Evolutionary conservation across 1,140 invertebrate species (phyloP).

Genomic region (Anagrus nilaparvatae): DNA sequence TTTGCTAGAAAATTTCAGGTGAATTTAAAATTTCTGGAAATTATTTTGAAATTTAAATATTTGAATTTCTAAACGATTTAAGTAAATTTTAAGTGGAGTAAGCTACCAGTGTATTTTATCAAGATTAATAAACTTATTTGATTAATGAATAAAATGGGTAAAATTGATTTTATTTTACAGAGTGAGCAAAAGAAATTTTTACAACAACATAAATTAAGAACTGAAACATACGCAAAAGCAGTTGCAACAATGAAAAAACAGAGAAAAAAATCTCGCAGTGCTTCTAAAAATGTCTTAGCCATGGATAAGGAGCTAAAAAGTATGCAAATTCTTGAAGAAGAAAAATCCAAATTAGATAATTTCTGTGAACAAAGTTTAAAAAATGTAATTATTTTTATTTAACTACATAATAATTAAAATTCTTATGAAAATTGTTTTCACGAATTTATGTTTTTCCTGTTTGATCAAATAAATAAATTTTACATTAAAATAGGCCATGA

Average conservation of each 20-base stretch:
- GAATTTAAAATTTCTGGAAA: no score
- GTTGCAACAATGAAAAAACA: conserved; percentile 82
- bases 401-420: background rate
- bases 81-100: no score
- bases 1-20: no score
- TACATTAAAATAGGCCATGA: conserved; percentile 62
- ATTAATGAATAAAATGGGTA: no score
- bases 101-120: no score
- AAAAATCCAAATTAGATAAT: conserved; percentile 79
- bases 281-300: conserved; percentile 63
- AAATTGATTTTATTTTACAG: conserved; percentile 41
- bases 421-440: conserved; percentile 3
- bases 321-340: conserved; percentile 82
- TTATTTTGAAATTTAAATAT: no score
- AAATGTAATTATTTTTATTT: no score
- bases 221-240: conserved; percentile 81
- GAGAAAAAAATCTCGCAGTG: conserved; percentile 71
- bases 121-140: no score
- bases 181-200: conserved; percentile 84
- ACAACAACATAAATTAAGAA: conserved; percentile 78
- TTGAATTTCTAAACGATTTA: no score
- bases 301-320: conserved; percentile 87
- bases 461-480: conserved; percentile 16
- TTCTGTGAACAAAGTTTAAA: conserved; percentile 86
- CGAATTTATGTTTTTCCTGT: no score